Evolutionary conservation across 2,888 invertebrate species (phyloP).

Genomic region (Chorisops tibialis): DNA sequence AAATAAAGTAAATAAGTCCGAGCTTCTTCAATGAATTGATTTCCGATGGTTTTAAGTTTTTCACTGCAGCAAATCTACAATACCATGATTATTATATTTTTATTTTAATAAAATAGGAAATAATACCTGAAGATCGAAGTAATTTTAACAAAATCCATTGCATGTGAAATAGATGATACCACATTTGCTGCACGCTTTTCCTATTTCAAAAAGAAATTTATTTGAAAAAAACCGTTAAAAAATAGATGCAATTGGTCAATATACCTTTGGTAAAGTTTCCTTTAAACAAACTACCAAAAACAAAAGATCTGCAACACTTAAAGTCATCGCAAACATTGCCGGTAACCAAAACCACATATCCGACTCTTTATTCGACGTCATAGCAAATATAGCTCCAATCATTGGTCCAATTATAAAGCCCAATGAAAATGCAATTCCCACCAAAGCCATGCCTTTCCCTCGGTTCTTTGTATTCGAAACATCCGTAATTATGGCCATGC

Average conservation of each 20-base stretch:
- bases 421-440: slow-evolving; percentile 95
- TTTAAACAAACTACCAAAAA: slow-evolving; percentile 71
- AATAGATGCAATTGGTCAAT: too few species aligned
- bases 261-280: slow-evolving; percentile 77
- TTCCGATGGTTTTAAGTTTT: slow-evolving; percentile 62
- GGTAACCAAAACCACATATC: slow-evolving; percentile 78
- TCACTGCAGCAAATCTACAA: slow-evolving; percentile 68
- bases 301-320: slow-evolving; percentile 74
- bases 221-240: too few species aligned
- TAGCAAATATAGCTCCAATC: slow-evolving; percentile 86
- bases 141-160: slow-evolving; percentile 64
- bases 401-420: slow-evolving; percentile 96
- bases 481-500: slow-evolving; percentile 94
- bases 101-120: neutral
- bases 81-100: slow-evolving; percentile 46
- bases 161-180: slow-evolving; percentile 63
- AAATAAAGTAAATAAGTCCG: slow-evolving; percentile 81
- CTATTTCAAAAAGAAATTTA: slow-evolving; percentile 40
- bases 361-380: slow-evolving; percentile 60
- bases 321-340: slow-evolving; percentile 69
- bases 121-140: slow-evolving; percentile 56
- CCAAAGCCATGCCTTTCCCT: slow-evolving; percentile 94
- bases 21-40: slow-evolving; percentile 62
- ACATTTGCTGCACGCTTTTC: slow-evolving; percentile 68
- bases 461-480: slow-evolving; percentile 79